A percentile compares a stretch with the other conserved stretches of the same genome.
Evolutionary conservation across 2,113 vertebrate species (phyloP).

Genomic region (Phaethon lepturus): DNA sequence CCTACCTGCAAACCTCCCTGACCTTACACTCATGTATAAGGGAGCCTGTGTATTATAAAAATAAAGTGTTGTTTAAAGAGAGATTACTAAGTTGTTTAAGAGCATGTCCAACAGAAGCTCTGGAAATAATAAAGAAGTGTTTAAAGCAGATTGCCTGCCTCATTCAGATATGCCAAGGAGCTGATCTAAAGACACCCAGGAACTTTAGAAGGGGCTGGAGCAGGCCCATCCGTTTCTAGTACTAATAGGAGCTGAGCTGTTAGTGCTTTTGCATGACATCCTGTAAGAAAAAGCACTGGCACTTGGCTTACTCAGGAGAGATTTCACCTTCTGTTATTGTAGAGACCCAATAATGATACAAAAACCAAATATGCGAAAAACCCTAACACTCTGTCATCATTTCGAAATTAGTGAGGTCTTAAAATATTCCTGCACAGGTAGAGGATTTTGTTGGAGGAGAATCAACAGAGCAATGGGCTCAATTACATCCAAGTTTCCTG

Average conservation of each 20-base stretch:
- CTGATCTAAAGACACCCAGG: neutral
- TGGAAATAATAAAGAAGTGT: neutral
- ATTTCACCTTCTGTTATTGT: slow-evolving; percentile 50
- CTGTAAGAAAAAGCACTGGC: slow-evolving; percentile 15
- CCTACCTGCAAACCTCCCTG: neutral
- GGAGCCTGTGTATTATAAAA: neutral
- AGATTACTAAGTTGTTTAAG: neutral
- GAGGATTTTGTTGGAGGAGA: slow-evolving; percentile 45
- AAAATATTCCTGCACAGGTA: slow-evolving; percentile 63
- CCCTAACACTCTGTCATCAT: neutral
- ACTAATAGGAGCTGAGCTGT: neutral
- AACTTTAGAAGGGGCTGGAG: slow-evolving; percentile 13
- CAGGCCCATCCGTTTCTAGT: neutral
- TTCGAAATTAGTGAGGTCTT: slow-evolving; percentile 38
- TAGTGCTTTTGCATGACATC: slow-evolving; percentile 14
- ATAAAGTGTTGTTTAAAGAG: neutral
- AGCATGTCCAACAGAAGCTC: neutral
- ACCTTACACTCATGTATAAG: fast-evolving
- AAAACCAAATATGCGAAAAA: slow-evolving; percentile 3
- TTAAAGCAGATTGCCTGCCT: slow-evolving; percentile 1
- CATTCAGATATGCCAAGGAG: neutral
- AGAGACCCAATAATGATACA: neutral
- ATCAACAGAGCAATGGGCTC: slow-evolving; percentile 40
- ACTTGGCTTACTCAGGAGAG: slow-evolving; percentile 58
- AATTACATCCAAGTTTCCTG: slow-evolving; percentile 32